phyloP scores from a whole-genome alignment of 2,797 vertebrate genomes.

The Poeciliopsis paucimaculata region DNA sequence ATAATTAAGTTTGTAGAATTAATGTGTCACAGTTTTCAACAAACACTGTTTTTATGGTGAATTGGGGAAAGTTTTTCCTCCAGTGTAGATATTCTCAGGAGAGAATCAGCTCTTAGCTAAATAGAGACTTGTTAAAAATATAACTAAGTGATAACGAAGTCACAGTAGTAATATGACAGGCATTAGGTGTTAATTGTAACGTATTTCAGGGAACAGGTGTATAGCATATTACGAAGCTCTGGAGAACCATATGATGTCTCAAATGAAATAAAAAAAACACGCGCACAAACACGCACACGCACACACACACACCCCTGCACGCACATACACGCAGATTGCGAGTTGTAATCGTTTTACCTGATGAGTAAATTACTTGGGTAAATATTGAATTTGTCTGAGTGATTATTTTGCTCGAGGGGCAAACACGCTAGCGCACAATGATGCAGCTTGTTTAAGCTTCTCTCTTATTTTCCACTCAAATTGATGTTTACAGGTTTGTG shows the following conservation, averaged over 20 bases:
- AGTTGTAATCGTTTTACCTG: slow-evolving; percentile 42
- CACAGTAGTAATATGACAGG: slow-evolving; percentile 30
- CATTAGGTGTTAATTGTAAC: slow-evolving; percentile 31
- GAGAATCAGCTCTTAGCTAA: slow-evolving; percentile 20
- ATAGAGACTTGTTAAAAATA: slow-evolving; percentile 30
- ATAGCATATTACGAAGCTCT: slow-evolving; percentile 38
- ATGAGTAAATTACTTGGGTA: slow-evolving; percentile 54
- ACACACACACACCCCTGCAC: not conserved
- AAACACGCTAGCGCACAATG: slow-evolving; percentile 15
- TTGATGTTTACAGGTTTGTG: slow-evolving; percentile 74
- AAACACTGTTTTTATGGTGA: not conserved
- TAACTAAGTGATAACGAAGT: slow-evolving; percentile 18
- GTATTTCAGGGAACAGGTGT: slow-evolving; percentile 40
- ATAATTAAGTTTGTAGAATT: not conserved
- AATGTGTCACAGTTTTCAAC: not conserved
- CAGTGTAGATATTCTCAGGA: slow-evolving; percentile 9
- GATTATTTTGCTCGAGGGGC: slow-evolving; percentile 28
- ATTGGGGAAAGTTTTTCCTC: slow-evolving; percentile 7
- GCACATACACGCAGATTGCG: slow-evolving; percentile 11
- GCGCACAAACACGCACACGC: not conserved
- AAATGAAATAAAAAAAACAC: slow-evolving; percentile 42
- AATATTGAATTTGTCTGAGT: slow-evolving; percentile 57
- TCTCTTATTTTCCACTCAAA: slow-evolving; percentile 43
- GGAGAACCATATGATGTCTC: slow-evolving; percentile 42
- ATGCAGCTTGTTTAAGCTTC: slow-evolving; percentile 26